phyloP scores from a whole-genome alignment of 1,140 invertebrate genomes.

The Nebria ingens region DNA sequence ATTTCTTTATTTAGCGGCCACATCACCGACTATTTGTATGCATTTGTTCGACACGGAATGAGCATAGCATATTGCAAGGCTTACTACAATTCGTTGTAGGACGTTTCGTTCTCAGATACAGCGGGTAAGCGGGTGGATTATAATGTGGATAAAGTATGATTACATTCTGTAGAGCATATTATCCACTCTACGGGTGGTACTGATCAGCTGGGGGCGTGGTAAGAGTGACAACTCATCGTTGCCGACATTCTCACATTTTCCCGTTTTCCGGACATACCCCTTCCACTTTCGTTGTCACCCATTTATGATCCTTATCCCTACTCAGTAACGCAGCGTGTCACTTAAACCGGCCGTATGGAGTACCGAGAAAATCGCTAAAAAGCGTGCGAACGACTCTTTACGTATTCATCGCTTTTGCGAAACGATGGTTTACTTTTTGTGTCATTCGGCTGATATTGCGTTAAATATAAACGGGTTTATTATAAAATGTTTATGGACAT shows the following conservation, averaged over 20 bases:
- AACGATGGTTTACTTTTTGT: constrained; percentile 2
- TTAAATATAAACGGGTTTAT: constrained; percentile 4
- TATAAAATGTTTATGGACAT: constrained; percentile 1
- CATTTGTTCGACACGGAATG: background rate
- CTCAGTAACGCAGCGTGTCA: too few species aligned
- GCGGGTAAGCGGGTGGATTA: constrained; percentile 11
- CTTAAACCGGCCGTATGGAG: too few species aligned
- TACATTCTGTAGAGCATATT: constrained; percentile 23
- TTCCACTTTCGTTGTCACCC: too few species aligned
- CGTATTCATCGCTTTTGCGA: background rate
- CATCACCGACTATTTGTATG: background rate
- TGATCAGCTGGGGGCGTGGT: constrained; percentile 19
- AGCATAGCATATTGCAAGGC: background rate
- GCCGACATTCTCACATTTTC: background rate
- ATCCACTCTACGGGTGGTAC: constrained; percentile 21
- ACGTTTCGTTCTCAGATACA: too few species aligned
- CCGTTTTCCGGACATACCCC: background rate
- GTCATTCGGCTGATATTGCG: background rate
- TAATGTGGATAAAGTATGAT: constrained; percentile 31
- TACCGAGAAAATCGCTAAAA: background rate
- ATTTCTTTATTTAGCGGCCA: background rate
- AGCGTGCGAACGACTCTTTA: background rate
- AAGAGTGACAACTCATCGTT: constrained; percentile 1
- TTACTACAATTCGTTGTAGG: too few species aligned
- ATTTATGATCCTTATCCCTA: too few species aligned